Percentiles rank a stretch among this genome's conserved stretches.
phyloP scores from a whole-genome alignment of 2,888 invertebrate species.

The Nephrotoma appendiculata region DNA sequence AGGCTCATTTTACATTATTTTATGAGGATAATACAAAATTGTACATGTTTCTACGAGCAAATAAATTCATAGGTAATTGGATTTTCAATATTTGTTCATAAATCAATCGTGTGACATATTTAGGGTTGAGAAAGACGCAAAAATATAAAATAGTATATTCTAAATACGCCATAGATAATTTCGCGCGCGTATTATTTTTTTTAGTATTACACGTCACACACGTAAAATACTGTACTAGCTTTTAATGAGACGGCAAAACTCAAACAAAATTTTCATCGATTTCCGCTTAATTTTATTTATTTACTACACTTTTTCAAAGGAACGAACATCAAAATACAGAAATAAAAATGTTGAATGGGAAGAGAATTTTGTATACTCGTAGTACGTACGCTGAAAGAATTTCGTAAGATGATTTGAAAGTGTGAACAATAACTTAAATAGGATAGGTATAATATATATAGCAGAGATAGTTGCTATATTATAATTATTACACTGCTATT shows the following conservation, averaged over 20 bases:
- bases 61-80: background rate
- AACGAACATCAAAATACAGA: background rate
- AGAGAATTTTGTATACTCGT: too few species aligned
- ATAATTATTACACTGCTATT: too few species aligned
- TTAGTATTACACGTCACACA: background rate
- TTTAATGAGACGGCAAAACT: background rate
- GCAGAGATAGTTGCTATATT: too few species aligned
- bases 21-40: background rate
- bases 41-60: background rate
- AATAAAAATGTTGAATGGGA: background rate
- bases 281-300: background rate
- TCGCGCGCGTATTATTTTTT: background rate
- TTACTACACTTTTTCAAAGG: background rate
- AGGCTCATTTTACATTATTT: conserved; percentile 21
- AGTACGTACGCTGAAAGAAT: background rate
- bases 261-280: background rate
- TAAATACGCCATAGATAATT: background rate
- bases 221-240: background rate
- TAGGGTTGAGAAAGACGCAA: background rate
- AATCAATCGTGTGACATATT: background rate
- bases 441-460: too few species aligned
- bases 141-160: background rate
- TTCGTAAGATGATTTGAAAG: background rate
- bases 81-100: background rate
- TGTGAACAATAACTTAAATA: background rate